Evolutionary conservation across 2,888 invertebrate genomes (phyloP).

Genomic region (Caenorhabditis wallacei): DNA sequence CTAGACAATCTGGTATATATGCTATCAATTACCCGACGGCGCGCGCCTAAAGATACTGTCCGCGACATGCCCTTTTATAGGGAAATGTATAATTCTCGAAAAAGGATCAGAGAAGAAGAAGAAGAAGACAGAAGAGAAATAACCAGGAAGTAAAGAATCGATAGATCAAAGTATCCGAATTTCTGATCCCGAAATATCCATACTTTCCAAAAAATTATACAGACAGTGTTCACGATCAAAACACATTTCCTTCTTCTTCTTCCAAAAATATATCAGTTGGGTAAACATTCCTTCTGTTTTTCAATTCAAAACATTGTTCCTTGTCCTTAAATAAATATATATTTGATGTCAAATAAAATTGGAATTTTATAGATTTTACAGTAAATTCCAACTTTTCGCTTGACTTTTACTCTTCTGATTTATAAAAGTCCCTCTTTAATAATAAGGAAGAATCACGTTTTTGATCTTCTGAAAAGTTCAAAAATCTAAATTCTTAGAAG

Average conservation of each 20-base stretch:
- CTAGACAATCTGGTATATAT: background rate
- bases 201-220: background rate
- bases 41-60: constrained; percentile 10
- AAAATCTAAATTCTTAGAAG: no score
- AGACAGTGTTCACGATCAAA: constrained; percentile 13
- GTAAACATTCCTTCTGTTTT: constrained; percentile 38
- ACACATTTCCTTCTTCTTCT: constrained; percentile 17
- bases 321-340: background rate
- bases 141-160: background rate
- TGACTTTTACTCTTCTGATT: no score
- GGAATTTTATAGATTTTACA: no score
- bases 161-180: constrained; percentile 18
- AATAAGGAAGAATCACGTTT: no score
- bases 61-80: background rate
- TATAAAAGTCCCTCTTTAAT: no score
- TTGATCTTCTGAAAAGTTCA: background rate
- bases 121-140: constrained; percentile 2
- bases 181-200: background rate
- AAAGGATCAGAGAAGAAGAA: constrained; percentile 24
- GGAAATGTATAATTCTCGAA: background rate
- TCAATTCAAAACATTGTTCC: background rate
- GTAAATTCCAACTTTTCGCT: no score
- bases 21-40: constrained; percentile 41
- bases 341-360: no score
- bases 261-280: constrained; percentile 49